Percentiles rank a stretch among this genome's conserved stretches.
Conservation (phyloP, 1,140 invertebrate species). For the Tigriopus japonicus region DNA sequence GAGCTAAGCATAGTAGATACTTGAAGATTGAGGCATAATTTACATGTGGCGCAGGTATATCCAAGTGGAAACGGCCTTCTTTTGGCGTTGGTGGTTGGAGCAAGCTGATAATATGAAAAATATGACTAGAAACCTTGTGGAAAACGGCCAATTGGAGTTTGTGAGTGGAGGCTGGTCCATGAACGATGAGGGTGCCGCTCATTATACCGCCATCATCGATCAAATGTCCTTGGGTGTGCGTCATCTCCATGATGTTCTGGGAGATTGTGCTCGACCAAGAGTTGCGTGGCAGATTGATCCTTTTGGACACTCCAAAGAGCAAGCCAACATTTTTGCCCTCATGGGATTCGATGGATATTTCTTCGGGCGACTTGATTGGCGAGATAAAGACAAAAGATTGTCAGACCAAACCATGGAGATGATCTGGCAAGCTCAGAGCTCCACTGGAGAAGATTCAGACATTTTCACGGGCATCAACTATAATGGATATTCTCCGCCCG, state of each 20-base stretch:
- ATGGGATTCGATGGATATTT: slow-evolving; percentile 39
- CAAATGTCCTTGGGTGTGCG: slow-evolving; percentile 31
- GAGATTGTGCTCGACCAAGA: slow-evolving; percentile 37
- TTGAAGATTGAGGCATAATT: slow-evolving; percentile 20
- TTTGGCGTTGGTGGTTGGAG: slow-evolving; percentile 74
- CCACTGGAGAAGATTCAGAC: slow-evolving; percentile 21
- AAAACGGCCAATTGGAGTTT: slow-evolving; percentile 64
- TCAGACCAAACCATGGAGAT: slow-evolving; percentile 34
- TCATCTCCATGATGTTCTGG: slow-evolving; percentile 35
- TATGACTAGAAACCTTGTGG: slow-evolving; percentile 34
- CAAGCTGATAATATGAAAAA: slow-evolving; percentile 41
- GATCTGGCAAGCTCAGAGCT: slow-evolving; percentile 34
- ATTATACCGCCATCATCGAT: slow-evolving; percentile 84
- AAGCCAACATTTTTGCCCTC: slow-evolving; percentile 41
- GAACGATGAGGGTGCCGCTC: slow-evolving; percentile 78
- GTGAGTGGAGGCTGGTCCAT: slow-evolving; percentile 38
- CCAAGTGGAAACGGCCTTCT: slow-evolving; percentile 60
- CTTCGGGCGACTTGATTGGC: slow-evolving; percentile 37
- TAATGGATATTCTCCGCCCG: slow-evolving; percentile 34
- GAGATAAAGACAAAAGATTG: slow-evolving; percentile 31
- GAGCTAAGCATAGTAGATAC: no score
- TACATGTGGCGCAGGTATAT: slow-evolving; percentile 29
- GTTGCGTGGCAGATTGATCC: slow-evolving; percentile 55
- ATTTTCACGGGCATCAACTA: slow-evolving; percentile 30
- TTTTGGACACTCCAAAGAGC: slow-evolving; percentile 51